A percentile compares a stretch with the other conserved stretches of the same genome.
These are phyloP conservation scores for Mycogona germanica DNA, from an alignment of 2,888 invertebrate species.

Conservation along the genomic window DNA sequence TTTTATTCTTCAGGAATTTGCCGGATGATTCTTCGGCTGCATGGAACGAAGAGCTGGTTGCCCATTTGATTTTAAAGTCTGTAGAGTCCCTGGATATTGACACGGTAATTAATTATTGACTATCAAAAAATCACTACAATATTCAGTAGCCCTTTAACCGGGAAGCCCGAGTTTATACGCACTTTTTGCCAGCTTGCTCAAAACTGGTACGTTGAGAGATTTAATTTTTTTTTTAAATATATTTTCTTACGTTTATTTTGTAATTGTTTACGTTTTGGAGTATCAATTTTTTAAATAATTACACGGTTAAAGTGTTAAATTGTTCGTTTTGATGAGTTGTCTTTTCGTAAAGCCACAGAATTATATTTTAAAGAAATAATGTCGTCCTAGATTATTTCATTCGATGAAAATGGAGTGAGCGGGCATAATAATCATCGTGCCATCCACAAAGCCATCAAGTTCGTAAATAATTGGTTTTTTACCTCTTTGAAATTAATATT, in stretches of 20 bases:
- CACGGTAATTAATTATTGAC: conserved; percentile 37
- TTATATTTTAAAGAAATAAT: too few species aligned
- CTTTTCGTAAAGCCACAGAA: too few species aligned
- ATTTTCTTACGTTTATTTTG: too few species aligned
- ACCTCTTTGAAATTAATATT: conserved; percentile 9
- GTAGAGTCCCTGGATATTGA: conserved; percentile 63
- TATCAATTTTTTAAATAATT: too few species aligned
- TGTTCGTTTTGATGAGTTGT: too few species aligned
- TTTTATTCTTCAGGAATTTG: conserved; percentile 46
- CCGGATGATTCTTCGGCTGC: conserved; percentile 61
- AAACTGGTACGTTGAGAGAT: too few species aligned
- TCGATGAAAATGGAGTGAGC: conserved; percentile 88
- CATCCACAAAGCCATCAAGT: conserved; percentile 29
- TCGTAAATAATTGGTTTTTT: conserved; percentile 47
- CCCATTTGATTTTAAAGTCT: conserved; percentile 49
- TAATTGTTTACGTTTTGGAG: too few species aligned
- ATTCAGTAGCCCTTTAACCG: conserved; percentile 17
- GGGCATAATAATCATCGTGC: conserved; percentile 81
- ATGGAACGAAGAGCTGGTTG: conserved; percentile 58
- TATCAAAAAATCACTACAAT: background rate
- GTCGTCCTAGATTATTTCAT: conserved; percentile 72
- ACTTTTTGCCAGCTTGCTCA: too few species aligned
- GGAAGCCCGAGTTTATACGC: too few species aligned
- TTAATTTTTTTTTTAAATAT: too few species aligned
- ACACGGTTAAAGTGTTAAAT: too few species aligned